A percentile compares a stretch with the other conserved stretches of the same genome.
phyloP scores from a whole-genome alignment of 2,113 vertebrate genomes.

The Syrmaticus mikado region DNA sequence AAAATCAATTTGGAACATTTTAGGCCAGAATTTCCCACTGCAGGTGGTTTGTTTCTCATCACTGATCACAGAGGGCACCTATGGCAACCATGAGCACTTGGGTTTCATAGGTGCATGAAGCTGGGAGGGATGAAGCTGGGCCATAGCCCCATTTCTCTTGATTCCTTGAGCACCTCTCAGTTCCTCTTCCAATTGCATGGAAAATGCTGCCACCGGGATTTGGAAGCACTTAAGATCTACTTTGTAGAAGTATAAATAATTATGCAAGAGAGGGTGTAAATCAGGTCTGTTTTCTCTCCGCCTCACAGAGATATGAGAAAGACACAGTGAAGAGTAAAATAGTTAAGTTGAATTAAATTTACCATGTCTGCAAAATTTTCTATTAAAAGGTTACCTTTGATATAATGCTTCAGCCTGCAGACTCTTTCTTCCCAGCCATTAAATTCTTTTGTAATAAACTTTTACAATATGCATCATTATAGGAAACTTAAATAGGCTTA shows the following conservation, averaged over 20 bases:
- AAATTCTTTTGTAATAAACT: constrained; percentile 68
- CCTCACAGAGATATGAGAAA: not conserved
- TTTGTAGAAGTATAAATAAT: constrained; percentile 14
- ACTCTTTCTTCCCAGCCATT: constrained; percentile 46
- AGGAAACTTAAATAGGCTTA: constrained; percentile 65
- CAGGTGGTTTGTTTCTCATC: not conserved
- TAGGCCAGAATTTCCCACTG: not conserved
- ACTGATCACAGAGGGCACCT: not conserved
- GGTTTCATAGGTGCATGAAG: not conserved
- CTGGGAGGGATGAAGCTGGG: not conserved
- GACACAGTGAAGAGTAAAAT: constrained; percentile 39
- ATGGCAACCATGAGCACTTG: not conserved
- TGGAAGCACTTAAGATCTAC: not conserved
- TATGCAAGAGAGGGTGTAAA: not conserved
- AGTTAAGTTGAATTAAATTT: constrained; percentile 54
- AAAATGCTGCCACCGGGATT: not conserved
- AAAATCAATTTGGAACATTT: not conserved
- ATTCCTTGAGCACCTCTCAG: not conserved
- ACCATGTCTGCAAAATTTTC: constrained; percentile 52
- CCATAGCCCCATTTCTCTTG: not conserved
- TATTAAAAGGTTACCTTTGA: constrained; percentile 66
- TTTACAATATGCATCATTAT: constrained; percentile 62
- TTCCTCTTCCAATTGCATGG: not conserved
- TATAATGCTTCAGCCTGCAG: constrained; percentile 46
- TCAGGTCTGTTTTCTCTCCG: not conserved